Percentiles rank a stretch among this genome's conserved stretches.
Evolutionary conservation across 2,113 vertebrate genomes (phyloP).

Genomic region (Gila orcuttii): DNA sequence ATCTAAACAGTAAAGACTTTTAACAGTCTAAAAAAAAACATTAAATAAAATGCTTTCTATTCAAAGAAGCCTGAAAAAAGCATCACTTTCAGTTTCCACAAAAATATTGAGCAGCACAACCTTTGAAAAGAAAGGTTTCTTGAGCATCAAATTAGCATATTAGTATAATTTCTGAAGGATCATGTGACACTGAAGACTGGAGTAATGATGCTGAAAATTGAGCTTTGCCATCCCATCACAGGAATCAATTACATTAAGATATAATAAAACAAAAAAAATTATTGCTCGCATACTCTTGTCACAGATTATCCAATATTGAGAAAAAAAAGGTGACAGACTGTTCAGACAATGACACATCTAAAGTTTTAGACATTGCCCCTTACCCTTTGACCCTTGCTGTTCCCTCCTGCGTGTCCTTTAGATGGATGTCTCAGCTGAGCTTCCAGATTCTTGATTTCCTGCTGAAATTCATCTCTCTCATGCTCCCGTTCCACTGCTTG

Average conservation of each 20-base stretch:
- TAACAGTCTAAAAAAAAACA: background rate
- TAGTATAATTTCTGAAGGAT: background rate
- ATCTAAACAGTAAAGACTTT: background rate
- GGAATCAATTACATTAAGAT: too few species aligned
- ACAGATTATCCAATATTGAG: background rate
- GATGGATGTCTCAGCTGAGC: constrained; percentile 77
- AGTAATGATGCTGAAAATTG: too few species aligned
- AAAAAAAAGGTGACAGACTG: background rate
- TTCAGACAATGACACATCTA: background rate
- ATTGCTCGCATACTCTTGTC: background rate
- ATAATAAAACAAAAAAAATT: too few species aligned
- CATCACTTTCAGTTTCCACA: background rate
- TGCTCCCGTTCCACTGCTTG: constrained; percentile 94
- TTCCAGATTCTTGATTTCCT: constrained; percentile 91
- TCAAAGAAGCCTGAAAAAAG: background rate
- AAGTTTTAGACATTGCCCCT: constrained; percentile 50
- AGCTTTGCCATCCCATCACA: too few species aligned
- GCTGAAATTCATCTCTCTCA: constrained; percentile 95
- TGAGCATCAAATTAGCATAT: background rate
- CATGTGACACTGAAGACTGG: too few species aligned
- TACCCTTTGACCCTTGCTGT: constrained; percentile 75
- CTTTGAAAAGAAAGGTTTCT: background rate
- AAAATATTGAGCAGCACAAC: background rate
- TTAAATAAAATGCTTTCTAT: background rate
- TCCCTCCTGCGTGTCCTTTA: constrained; percentile 66